phyloP scores from a whole-genome alignment of 2,888 invertebrate genomes.

The Zaprionus obscuricornis region DNA sequence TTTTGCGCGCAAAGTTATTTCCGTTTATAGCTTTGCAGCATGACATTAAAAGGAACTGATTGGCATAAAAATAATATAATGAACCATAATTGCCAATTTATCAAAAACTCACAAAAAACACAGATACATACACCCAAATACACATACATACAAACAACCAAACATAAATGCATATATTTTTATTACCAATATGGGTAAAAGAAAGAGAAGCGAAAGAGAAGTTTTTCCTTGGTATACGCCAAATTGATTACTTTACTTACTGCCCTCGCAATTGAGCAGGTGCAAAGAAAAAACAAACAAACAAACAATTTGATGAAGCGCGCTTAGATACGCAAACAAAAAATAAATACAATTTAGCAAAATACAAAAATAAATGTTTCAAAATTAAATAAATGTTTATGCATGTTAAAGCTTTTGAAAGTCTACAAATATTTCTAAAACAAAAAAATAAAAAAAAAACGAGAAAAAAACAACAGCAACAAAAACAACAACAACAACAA shows the following conservation, averaged over 20 bases:
- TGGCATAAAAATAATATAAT: too few species aligned
- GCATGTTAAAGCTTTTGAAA: constrained; percentile 76
- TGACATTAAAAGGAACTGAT: too few species aligned
- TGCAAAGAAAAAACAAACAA: constrained; percentile 17
- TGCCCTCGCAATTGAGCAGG: constrained; percentile 26
- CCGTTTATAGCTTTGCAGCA: too few species aligned
- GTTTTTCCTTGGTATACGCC: constrained; percentile 26
- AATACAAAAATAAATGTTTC: constrained; percentile 68
- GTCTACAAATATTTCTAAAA: constrained; percentile 73
- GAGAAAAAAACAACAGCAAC: too few species aligned
- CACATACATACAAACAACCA: constrained; percentile 13
- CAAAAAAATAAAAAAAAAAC: too few species aligned
- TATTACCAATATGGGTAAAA: constrained; percentile 60
- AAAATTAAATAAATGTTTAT: constrained; percentile 73
- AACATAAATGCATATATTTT: constrained; percentile 54
- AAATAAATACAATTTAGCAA: constrained; percentile 26
- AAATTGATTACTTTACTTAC: constrained; percentile 50
- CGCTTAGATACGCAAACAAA: constrained; percentile 13
- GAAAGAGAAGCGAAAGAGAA: constrained; percentile 23
- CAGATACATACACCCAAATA: too few species aligned
- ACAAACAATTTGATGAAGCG: constrained; percentile 32
- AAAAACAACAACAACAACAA: constrained; percentile 22
- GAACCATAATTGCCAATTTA: constrained; percentile 32
- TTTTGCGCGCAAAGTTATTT: too few species aligned
- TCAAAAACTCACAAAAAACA: too few species aligned